Evolutionary conservation across 1,140 invertebrate genomes (phyloP).

Genomic region (Drosophila bipectinata): DNA sequence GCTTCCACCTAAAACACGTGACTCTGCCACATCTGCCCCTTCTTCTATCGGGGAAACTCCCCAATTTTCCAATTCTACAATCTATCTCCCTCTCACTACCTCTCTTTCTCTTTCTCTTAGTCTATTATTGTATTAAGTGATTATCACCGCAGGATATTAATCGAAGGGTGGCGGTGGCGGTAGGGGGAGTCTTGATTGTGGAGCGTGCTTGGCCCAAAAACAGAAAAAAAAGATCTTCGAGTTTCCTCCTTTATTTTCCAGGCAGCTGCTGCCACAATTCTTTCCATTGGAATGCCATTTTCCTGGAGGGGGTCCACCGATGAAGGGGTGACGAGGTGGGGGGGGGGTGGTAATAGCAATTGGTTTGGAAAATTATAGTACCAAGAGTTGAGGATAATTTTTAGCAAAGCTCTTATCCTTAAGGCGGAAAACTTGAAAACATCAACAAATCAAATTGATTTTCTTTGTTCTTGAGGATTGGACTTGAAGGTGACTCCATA

Average conservation of each 20-base stretch:
- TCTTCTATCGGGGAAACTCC: slow-evolving; percentile 11
- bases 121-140: slow-evolving; percentile 61
- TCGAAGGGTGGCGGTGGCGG: slow-evolving; percentile 21
- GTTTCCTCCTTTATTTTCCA: background rate
- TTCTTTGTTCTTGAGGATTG: too few relatives aligned
- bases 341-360: background rate
- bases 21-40: slow-evolving; percentile 30
- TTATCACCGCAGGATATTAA: slow-evolving; percentile 65
- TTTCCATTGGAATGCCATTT: slow-evolving; percentile 27
- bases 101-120: slow-evolving; percentile 1
- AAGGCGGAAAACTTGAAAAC: background rate
- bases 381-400: background rate
- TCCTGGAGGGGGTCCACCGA: background rate
- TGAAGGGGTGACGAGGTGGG: too few relatives aligned
- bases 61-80: background rate
- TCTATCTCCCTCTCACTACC: background rate
- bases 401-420: background rate
- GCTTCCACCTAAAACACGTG: slow-evolving; percentile 37
- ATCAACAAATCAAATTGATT: background rate
- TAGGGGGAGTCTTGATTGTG: slow-evolving; percentile 38
- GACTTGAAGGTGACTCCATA: too few relatives aligned
- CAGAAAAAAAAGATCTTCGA: slow-evolving; percentile 1
- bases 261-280: slow-evolving; percentile 19
- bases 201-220: slow-evolving; percentile 52
- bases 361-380: background rate